Evolutionary conservation across 1,140 invertebrate genomes (phyloP).

Genomic region (Aphelenchoides fujianensis): DNA sequence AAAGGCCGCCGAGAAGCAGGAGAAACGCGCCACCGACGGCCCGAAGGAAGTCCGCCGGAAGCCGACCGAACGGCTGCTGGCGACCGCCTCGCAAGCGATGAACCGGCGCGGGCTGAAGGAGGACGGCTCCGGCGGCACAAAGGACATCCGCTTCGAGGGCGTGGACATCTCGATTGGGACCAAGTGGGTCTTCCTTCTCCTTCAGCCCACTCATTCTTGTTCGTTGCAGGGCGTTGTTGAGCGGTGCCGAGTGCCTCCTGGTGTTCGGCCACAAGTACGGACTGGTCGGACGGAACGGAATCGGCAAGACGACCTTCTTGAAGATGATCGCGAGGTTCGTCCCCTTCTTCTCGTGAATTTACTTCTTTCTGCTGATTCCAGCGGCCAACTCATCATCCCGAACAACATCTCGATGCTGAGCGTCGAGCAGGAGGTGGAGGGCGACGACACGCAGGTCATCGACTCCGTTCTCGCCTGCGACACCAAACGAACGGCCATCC

Average conservation of each 20-base stretch:
- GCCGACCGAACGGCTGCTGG: conserved; percentile 30
- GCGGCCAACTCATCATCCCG: conserved; percentile 76
- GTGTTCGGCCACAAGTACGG: conserved; percentile 86
- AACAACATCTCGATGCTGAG: conserved; percentile 87
- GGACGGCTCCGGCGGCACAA: conserved; percentile 71
- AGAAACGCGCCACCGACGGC: conserved; percentile 69
- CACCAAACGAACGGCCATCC: conserved; percentile 74
- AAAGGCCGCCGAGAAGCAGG: conserved; percentile 86
- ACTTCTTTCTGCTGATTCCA: conserved; percentile 15
- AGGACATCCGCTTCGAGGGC: conserved; percentile 94
- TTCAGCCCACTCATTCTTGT: too few relatives aligned
- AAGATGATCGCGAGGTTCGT: too few relatives aligned
- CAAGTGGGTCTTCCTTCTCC: conserved; percentile 26
- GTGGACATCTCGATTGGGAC: conserved; percentile 95
- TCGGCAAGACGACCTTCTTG: conserved; percentile 54
- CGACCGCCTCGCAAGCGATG: conserved; percentile 77
- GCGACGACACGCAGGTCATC: conserved; percentile 86
- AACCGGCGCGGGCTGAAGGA: conserved; percentile 83
- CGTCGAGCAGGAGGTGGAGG: conserved; percentile 94
- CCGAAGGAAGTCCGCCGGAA: not conserved
- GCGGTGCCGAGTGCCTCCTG: conserved; percentile 80
- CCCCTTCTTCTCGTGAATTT: too few relatives aligned
- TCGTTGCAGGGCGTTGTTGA: too few relatives aligned
- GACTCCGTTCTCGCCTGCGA: conserved; percentile 92
- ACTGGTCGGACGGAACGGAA: conserved; percentile 87